Evolutionary conservation across 1,140 invertebrate genomes (phyloP).

Genomic region (Geopemphigus sp.): DNA sequence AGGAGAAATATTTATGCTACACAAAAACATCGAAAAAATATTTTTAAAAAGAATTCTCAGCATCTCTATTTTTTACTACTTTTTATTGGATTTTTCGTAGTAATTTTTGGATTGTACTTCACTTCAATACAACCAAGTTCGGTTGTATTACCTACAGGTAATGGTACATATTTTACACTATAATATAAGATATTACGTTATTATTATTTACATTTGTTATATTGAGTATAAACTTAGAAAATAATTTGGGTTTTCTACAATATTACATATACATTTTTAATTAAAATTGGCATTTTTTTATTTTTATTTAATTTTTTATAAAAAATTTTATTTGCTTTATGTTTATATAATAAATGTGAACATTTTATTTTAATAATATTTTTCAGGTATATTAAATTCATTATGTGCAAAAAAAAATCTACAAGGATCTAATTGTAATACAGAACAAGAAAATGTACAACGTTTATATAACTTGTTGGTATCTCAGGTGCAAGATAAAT

Average conservation of each 20-base stretch:
- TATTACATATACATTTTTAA: no score
- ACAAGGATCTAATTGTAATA: conserved; percentile 19
- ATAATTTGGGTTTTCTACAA: no score
- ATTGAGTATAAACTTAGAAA: no score
- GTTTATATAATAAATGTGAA: no score
- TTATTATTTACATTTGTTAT: no score
- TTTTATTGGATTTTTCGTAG: conserved; percentile 6
- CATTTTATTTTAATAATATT: not conserved
- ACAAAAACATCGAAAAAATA: not conserved
- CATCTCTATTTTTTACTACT: not conserved
- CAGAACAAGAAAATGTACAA: conserved; percentile 37
- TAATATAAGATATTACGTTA: no score
- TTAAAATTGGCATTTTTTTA: no score
- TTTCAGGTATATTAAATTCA: conserved; percentile 27
- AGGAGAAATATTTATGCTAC: not conserved
- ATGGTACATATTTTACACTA: not conserved
- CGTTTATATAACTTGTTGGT: conserved; percentile 17
- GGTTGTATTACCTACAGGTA: conserved; percentile 29
- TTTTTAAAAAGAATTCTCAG: not conserved
- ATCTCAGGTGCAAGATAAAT: conserved; percentile 27
- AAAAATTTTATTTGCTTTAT: no score
- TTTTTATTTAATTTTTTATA: no score
- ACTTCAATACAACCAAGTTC: conserved; percentile 31
- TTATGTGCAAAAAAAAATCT: conserved; percentile 34
- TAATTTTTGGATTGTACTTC: conserved; percentile 33